Percentiles rank a stretch among this genome's conserved stretches.
Conservation (phyloP, 2,113 vertebrate species). For the Pteronura brasiliensis region DNA sequence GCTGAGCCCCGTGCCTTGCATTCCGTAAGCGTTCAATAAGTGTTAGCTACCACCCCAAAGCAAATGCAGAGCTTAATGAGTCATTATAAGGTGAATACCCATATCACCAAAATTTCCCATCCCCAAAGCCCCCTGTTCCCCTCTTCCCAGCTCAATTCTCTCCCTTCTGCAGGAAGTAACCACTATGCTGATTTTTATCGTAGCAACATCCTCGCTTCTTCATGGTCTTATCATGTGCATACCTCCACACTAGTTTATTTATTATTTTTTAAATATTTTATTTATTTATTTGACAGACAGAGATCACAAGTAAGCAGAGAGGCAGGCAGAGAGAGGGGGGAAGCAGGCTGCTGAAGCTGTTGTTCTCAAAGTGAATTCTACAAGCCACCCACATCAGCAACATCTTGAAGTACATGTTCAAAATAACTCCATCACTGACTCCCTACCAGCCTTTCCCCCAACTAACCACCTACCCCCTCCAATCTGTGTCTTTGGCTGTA, state of each 20-base stretch:
- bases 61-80: not conserved
- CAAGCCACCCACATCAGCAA: fast-evolving
- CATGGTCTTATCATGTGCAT: not conserved
- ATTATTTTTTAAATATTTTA: too few species aligned
- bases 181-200: not conserved
- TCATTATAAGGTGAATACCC: not conserved
- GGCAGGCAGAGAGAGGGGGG: too few species aligned
- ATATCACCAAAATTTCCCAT: not conserved
- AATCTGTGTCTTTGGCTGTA: not conserved
- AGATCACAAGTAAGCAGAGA: too few species aligned
- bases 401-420: fast-evolving
- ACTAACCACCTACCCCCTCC: not conserved
- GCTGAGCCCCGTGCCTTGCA: not conserved
- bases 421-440: not conserved
- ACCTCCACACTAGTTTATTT: not conserved
- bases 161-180: not conserved
- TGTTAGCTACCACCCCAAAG: not conserved
- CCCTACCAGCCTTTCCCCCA: too few species aligned
- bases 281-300: too few species aligned
- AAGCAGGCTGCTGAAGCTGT: too few species aligned
- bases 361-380: not conserved
- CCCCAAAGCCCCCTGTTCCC: too few species aligned
- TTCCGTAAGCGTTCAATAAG: not conserved
- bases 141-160: not conserved
- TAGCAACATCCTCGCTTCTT: too few species aligned